A percentile compares a stretch with the other conserved stretches of the same genome.
Conservation (phyloP, 1,140 invertebrate genomes). For the Lineus longissimus region DNA sequence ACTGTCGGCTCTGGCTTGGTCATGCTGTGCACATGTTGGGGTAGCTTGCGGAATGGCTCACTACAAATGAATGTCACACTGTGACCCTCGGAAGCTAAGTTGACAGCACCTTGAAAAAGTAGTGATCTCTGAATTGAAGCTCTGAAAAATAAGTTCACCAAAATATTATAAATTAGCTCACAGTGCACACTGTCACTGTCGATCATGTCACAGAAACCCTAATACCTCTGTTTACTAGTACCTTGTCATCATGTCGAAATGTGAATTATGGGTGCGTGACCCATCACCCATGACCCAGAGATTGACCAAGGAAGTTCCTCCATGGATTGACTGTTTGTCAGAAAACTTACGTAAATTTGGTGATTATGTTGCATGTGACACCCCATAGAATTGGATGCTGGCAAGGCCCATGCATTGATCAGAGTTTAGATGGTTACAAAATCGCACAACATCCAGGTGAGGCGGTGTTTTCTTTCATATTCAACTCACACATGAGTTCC, state of each 20-base stretch:
- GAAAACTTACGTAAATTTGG: too few relatives aligned
- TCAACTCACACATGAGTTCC: not conserved
- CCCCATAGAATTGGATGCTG: too few relatives aligned
- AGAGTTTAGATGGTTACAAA: too few relatives aligned
- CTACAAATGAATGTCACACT: conserved; percentile 21
- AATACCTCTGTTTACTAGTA: too few relatives aligned
- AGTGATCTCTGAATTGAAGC: conserved; percentile 9
- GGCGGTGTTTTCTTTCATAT: not conserved
- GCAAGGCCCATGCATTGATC: not conserved
- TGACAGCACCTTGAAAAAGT: conserved; percentile 22
- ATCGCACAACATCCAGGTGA: not conserved
- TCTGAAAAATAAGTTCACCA: not conserved
- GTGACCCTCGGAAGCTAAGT: conserved; percentile 18
- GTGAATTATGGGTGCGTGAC: too few relatives aligned
- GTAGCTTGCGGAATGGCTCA: conserved; percentile 12
- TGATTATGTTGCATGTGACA: too few relatives aligned
- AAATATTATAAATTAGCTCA: not conserved
- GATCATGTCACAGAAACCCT: not conserved
- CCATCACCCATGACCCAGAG: too few relatives aligned
- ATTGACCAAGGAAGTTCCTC: too few relatives aligned
- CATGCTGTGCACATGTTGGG: conserved; percentile 20
- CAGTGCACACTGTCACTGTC: not conserved
- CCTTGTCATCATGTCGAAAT: too few relatives aligned
- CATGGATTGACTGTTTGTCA: too few relatives aligned
- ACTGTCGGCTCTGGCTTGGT: conserved; percentile 19